Evolutionary conservation across 2,797 vertebrate genomes (phyloP), one percentile per base, ranked within the genome.

Genomic region (Lithobates pipiens): DNA sequence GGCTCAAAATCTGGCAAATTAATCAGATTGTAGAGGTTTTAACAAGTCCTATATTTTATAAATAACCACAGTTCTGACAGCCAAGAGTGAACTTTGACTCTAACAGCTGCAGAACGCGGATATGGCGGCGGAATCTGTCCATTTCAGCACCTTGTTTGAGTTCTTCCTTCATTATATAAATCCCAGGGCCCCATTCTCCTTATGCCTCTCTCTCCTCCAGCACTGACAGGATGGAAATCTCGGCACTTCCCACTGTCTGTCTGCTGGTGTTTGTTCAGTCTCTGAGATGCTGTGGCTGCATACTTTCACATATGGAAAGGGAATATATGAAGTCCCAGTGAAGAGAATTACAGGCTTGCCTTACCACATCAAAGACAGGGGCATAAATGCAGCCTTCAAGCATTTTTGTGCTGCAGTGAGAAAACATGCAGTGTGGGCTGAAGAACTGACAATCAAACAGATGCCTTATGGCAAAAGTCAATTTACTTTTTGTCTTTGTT

Each of bases 1-100:
- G 39, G 70, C 54, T 70, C 18, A 36, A 68, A 15, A 82, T 65
- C 67, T 46, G 74, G 79, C 42, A 82, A 82, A 83, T 82, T 86
- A 86, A 82, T 86, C 76, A 82, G 75, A 78, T 79, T 67, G 63
- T 69, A 68, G 74, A 36, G n/a, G 18, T 39, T 71, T 27, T 77
- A 71, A 84, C n/a, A 77, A 75, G 73, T 57, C 25, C 65, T 76
- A 23, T n/a, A 65, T 46, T 82, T 83, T 83, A 68, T 65, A 82
- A 83, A 86, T 83, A 86, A 74, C 76, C 80, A n/a, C 13, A 63
- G 46, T 74, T n/a, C 80, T 83, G 85, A 83, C 85, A 86, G 80
- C 36, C 42, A 16, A 57, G 72, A 65, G 7, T 86, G 80, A 86
- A 82, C 85, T 50, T 42, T 78, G 85, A 77, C 79, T 54, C 75